phyloP scores from a whole-genome alignment of 2,797 vertebrate genomes.

The Hyperoplus immaculatus region DNA sequence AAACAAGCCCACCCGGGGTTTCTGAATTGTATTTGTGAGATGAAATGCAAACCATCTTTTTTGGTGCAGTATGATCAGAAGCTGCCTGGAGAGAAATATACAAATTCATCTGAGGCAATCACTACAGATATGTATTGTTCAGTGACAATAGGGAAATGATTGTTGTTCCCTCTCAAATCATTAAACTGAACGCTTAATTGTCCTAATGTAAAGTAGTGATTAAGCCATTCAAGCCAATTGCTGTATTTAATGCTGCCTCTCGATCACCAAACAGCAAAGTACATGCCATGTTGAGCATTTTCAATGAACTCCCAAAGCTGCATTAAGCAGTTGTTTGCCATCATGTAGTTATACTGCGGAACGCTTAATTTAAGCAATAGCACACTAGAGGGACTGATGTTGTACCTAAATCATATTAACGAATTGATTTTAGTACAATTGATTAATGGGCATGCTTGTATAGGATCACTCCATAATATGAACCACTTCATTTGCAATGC shows the following conservation, averaged over 20 bases:
- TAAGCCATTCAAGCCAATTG: not conserved
- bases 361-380: too few species aligned
- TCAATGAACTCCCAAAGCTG: not conserved
- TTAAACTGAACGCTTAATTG: constrained; percentile 31
- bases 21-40: constrained; percentile 13
- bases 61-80: constrained; percentile 39
- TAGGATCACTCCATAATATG: not conserved
- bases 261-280: not conserved
- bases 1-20: constrained; percentile 42
- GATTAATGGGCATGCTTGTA: not conserved
- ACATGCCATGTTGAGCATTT: not conserved
- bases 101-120: constrained; percentile 38
- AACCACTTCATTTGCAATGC: not conserved
- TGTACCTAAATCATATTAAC: not conserved
- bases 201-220: constrained; percentile 38
- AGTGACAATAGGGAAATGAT: constrained; percentile 39
- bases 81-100: constrained; percentile 36
- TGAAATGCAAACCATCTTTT: constrained; percentile 56
- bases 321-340: not conserved
- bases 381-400: not conserved
- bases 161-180: constrained; percentile 34
- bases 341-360: not conserved
- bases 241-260: not conserved
- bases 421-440: not conserved
- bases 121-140: constrained; percentile 47